Evolutionary conservation across 2,888 invertebrate species (phyloP), one percentile per base, ranked within the genome.

Genomic region (Lasioglossum morio): DNA sequence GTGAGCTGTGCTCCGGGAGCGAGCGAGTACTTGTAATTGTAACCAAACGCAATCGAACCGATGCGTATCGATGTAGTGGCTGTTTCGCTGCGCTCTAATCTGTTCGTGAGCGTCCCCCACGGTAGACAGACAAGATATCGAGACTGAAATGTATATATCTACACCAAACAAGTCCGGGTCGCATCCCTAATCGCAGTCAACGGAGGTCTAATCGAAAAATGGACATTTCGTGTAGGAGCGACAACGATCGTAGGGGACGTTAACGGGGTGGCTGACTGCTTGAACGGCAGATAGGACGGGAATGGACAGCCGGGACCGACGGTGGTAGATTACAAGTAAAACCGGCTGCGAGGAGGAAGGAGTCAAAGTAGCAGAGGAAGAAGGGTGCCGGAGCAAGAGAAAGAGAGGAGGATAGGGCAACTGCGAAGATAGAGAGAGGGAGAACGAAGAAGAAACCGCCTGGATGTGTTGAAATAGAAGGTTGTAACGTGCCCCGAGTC

Each of bases 291-390:
- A 85, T 80, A 86, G 76, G 77, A 72, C 46, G 57, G 46, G 72
- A 84, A 80, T 75, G 72, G 63, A 70, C 72, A 77, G 76, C 60
- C 81, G 48, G 79, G 60, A 37, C 10, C 37, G 70, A 73, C 73
- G 78, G 37, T 72, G 69, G 74, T 80, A 40, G 76, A 84, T 84
- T 75, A 82, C 83, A n/a, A 79, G 81, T 66, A 79, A 87, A 83
- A 82, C 75, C 88, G 87, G 84, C 85, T 80, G 74, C 82, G 63
- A 57, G 73, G 40, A 69, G 40, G 83, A 81, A 83, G 72, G 80
- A 79, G 87, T 48, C 69, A 46, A 78, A 81, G 63, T 34, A 40
- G 53, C 78, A 23, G 8, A 72, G 60, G 76, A 60, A 70, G 75
- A 57, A 75, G 69, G 69, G 40, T 7, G 23, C 43, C 4, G 37